These are phyloP conservation scores for Ceramica pisi DNA, from an alignment of 2,888 invertebrate genomes.

Conservation along the genomic window DNA sequence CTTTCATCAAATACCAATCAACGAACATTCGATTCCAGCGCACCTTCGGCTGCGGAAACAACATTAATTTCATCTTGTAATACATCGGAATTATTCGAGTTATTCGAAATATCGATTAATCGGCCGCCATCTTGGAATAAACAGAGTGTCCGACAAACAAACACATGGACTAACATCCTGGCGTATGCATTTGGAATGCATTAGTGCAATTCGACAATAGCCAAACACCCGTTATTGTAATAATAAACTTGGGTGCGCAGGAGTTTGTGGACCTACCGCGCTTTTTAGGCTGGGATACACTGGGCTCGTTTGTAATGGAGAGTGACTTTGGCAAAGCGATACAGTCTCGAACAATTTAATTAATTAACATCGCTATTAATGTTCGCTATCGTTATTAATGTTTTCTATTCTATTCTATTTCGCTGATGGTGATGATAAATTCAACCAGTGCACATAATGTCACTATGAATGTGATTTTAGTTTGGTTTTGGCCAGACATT, in stretches of 20 bases:
- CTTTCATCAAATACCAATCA: slow-evolving; percentile 43
- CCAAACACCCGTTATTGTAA: slow-evolving; percentile 67
- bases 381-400: too few species aligned
- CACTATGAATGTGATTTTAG: background rate
- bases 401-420: too few species aligned
- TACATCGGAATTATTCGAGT: slow-evolving; percentile 50
- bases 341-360: too few species aligned
- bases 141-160: slow-evolving; percentile 60
- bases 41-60: slow-evolving; percentile 42
- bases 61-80: slow-evolving; percentile 52
- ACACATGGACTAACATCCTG: slow-evolving; percentile 70
- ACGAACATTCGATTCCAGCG: background rate
- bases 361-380: too few species aligned
- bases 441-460: background rate
- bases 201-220: slow-evolving; percentile 73
- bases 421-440: background rate
- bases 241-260: slow-evolving; percentile 67
- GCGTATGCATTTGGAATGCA: slow-evolving; percentile 75
- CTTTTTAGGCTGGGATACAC: slow-evolving; percentile 41
- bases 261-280: slow-evolving; percentile 64
- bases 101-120: slow-evolving; percentile 64
- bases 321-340: background rate
- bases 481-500: background rate
- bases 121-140: slow-evolving; percentile 55
- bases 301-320: background rate